Base-by-base conservation (phyloP, 2,113 vertebrate genomes). In the Anas platyrhynchos region DNA sequence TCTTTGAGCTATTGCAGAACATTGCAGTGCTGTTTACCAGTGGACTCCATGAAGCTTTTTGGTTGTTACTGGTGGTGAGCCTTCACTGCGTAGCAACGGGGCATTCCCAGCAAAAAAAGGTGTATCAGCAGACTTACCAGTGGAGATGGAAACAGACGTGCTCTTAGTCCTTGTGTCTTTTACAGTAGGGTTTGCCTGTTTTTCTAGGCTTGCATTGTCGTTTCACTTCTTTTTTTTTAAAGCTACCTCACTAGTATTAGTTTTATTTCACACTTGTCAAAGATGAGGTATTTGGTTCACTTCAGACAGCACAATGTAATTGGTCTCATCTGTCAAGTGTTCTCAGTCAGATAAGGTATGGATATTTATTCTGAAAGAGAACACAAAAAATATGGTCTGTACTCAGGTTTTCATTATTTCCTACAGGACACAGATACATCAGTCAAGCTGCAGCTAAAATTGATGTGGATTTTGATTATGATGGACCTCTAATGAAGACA, bases 401-500 rank as follows among this genome's bases (percentile, higher is more conserved):
- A 50, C 48, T 96, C 38, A 79, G 18, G 3, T 41, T 94, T 93
- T 83, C 92, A 91, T 86, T 86, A 63, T 93, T 92, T 90, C 31
- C 76, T 81, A 12, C 96, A 99, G 99, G 98, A 20, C 98, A 97
- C 93, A 98, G 99, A 91, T 98, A 97, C 65, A 98, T 99, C 84
- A 99, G 99, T 94, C 99, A 99, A 94, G 98, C 98, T 16, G 99
- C 99, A 52, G 97, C 99, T 63, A 98, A 99, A 98, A 98, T 98
- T 3, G 98, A 99, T 17, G 56, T 98, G 78, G 99, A 99, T 68
- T 99, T 98, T 97, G 99, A 99, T 92, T 99, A 99, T 20, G 98
- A 99, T n/a, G 98, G 99, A 63, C 99, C 99, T 4, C 97, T 98
- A 56, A 99, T 99, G 99, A 99, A 99, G 97, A 99, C 99, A 1